phyloP scores from a whole-genome alignment of 2,797 vertebrate species.

The Epinephelus coioides region DNA sequence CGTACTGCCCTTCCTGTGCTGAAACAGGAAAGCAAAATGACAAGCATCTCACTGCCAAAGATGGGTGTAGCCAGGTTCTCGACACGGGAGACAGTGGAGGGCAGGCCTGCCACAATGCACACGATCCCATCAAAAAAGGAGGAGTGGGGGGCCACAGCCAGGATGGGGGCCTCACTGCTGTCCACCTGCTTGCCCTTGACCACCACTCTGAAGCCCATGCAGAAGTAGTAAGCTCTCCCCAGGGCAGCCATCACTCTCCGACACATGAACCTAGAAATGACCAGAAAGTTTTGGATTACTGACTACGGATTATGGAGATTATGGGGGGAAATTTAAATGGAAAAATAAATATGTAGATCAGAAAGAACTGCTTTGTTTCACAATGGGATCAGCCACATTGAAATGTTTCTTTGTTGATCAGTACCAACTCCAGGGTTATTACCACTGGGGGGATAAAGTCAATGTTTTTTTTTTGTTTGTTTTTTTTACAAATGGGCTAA shows the following conservation, averaged over 20 bases:
- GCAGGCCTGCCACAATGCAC: conserved; percentile 91
- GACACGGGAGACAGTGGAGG: conserved; percentile 92
- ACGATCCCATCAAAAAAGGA: conserved; percentile 95
- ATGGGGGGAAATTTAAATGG: no score
- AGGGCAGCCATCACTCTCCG: conserved; percentile 83
- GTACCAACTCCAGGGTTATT: neutral
- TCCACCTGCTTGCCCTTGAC: conserved; percentile 89
- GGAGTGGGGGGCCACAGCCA: conserved; percentile 95
- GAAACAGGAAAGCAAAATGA: neutral
- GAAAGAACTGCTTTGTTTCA: neutral
- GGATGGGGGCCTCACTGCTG: conserved; percentile 90
- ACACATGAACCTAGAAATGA: conserved; percentile 80
- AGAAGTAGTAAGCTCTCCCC: conserved; percentile 88
- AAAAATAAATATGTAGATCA: neutral
- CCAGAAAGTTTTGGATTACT: neutral
- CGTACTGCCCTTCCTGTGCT: neutral
- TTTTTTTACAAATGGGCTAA: neutral
- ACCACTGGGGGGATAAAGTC: neutral
- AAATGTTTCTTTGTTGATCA: neutral
- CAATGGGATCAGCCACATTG: neutral
- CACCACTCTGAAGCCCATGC: conserved; percentile 93
- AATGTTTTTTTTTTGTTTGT: neutral
- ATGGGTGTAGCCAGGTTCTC: conserved; percentile 92
- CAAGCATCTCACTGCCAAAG: conserved; percentile 92
- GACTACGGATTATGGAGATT: neutral